Evolutionary conservation across 2,888 invertebrate genomes (phyloP), one percentile per base, ranked within the genome.

Genomic region (Lumbricus terrestris): DNA sequence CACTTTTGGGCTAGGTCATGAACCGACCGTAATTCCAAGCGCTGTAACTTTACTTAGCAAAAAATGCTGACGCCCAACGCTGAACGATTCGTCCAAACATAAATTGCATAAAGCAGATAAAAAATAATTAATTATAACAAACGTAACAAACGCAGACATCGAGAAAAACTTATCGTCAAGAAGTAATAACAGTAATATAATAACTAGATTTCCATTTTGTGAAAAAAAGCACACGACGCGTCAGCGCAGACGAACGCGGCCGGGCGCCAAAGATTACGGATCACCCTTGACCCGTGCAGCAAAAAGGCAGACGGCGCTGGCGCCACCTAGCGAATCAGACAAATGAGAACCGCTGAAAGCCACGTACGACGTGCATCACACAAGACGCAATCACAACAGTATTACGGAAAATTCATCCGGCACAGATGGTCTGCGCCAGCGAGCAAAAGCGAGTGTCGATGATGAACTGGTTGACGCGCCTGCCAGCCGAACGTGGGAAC

Each of bases 371-470:
- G 69, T 69, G 69, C 69, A 69, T 69, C n/a, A n/a, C 69, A 69
- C n/a, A 69, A 69, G 69, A 69, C 69, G 69, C 69, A n/a, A n/a
- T n/a, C 69, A 69, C 69, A 69, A 69, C 69, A 69, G 69, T 69
- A 69, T 69, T 69, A 69, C 69, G 69, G 69, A n/a, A 69, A 69
- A 69, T 29, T 69, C n/a, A 69, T 69, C 69, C 29, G 69, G 69
- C 47, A 47, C 47, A 47, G 47, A 47, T 47, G 47, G 47, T 47
- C 23, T 47, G 47, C 47, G 47, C 69, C 47, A 69, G 69, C 69
- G 69, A 69, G 69, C 69, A 69, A 69, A 69, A n/a, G 69, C 69
- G 69, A 69, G 69, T n/a, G 69, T 69, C 69, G 69, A n/a, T 54
- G 54, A 54, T 13, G 69, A 69, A 69, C 69, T 69, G 69, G 69